Base-by-base conservation (phyloP, 2,113 vertebrate species). In the Scomber colias region DNA sequence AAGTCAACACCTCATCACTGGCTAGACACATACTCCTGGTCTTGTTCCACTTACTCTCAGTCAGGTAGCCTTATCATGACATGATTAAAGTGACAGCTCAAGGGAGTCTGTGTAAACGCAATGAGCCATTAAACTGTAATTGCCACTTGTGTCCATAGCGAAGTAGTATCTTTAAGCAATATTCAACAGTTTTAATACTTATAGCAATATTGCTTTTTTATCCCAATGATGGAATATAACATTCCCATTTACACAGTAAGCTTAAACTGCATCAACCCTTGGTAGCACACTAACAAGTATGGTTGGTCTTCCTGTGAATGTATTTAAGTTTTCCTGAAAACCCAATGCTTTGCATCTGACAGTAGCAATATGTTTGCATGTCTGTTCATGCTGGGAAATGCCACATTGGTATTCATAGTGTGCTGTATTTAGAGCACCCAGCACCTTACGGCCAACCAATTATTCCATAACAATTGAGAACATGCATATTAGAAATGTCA, bases 401-500 rank as follows among this genome's bases (percentile, higher is more conserved):
- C 48, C 69, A 81, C 79, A 90, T 92, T 93, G 63, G 69, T 91
- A 93, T 93, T 91, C 90, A 90, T 62, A 15, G 48, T 19, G 57
- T 11, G 59, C 61, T 76, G 46, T 15, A 19, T 71, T 88, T 67
- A 45, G 79, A 89, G 72, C 75, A 80, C 61, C 55, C 45, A 56
- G 82, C 87, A 84, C 69, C 84, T 88, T 89, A 91, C 83, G 79
- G 90, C 90, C 85, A 89, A 90, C 74, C 87, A 90, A 92, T 94
- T 93, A 92, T 89, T 89, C 76, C 77, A 56, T 73, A 90, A 91
- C 90, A 92, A 90, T 89, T 83, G 83, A 77, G 73, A 90, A 92
- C 84, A 89, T 82, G 87, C 82, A 81, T 87, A 90, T 92, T 90
- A 92, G 75, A 92, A 91, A 93, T 88, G 85, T 90, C 85, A 91